Evolutionary conservation across 2,888 invertebrate genomes (phyloP).

Genomic region (Pollenia amentaria): DNA sequence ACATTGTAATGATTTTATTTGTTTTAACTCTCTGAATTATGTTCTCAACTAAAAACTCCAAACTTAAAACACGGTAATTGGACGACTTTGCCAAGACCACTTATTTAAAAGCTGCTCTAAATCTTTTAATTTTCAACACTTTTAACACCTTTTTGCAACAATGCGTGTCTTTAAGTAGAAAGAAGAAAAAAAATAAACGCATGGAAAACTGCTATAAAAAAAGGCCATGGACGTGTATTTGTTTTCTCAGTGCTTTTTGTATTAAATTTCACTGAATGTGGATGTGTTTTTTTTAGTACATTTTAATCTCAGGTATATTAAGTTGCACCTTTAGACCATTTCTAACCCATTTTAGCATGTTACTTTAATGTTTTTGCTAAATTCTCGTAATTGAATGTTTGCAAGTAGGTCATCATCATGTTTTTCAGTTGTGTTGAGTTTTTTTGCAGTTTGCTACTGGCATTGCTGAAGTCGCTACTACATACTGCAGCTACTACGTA

Average conservation of each 20-base stretch:
- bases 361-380: constrained; percentile 28
- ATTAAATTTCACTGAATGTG: background rate
- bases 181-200: background rate
- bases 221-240: constrained; percentile 1
- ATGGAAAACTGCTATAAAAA: background rate
- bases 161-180: constrained; percentile 7
- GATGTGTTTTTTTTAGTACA: background rate
- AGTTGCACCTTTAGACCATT: constrained; percentile 59
- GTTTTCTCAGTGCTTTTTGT: background rate
- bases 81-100: background rate
- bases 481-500: background rate
- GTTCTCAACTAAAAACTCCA: too few relatives aligned
- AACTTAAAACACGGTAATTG: background rate
- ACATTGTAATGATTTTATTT: too few relatives aligned
- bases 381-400: constrained; percentile 67
- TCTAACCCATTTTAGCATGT: constrained; percentile 48
- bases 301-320: constrained; percentile 56
- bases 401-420: constrained; percentile 64
- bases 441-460: constrained; percentile 12
- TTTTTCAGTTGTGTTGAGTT: constrained; percentile 37
- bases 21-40: too few relatives aligned
- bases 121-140: constrained; percentile 53
- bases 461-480: background rate
- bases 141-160: constrained; percentile 18
- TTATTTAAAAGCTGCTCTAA: constrained; percentile 14